Evolutionary conservation across 2,797 vertebrate genomes (phyloP), one percentile per base, ranked within the genome.

Genomic region (Micromesistius poutassou): DNA sequence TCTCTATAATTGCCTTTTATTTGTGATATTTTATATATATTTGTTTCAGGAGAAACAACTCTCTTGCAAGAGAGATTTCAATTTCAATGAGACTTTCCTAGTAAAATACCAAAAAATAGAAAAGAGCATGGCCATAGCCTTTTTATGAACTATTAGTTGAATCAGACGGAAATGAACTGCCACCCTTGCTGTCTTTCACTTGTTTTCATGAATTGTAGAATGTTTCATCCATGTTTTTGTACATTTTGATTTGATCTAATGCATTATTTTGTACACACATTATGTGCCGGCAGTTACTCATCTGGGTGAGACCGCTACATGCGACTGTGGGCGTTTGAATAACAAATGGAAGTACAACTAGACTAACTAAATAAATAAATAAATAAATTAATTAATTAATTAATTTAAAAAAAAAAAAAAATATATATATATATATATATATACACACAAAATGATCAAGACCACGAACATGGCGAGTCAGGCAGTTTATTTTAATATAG

Each of bases 271-370:
- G 30, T 30, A 38, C 36, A 38, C 36, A 10, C 36, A 10, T 71
- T 71, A 30, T 16, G 25, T 35, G 19, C 62, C 33, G 78, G 72
- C 68, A 30, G 70, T 35, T 62, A 25, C 22, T 62, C 94, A 93
- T 91, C 92, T 93, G 89, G 82, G 84, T 90, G 89, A 75, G 75
- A 71, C 38, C 30, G 75, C 68, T 75, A 30, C n/a, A 72, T 28
- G 35, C 6, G n/a, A 55, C 28, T 30, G 42, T 31, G 30, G 30
- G 30, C 1, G 12, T 28, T 28, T 25, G 7, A 70, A 30, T 30
- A 30, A 22, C 13, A 28, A 68, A 12, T 10, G 1, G 25, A 68
- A 28, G 19, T 22, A 28, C 3, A 28, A 68, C 62, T 25, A 10
- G 6, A 25, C 55, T 25, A 68, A 12, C n/a, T 9, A 10, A 68